phyloP scores from a whole-genome alignment of 2,113 vertebrate genomes.

The Toxostoma redivivum region DNA sequence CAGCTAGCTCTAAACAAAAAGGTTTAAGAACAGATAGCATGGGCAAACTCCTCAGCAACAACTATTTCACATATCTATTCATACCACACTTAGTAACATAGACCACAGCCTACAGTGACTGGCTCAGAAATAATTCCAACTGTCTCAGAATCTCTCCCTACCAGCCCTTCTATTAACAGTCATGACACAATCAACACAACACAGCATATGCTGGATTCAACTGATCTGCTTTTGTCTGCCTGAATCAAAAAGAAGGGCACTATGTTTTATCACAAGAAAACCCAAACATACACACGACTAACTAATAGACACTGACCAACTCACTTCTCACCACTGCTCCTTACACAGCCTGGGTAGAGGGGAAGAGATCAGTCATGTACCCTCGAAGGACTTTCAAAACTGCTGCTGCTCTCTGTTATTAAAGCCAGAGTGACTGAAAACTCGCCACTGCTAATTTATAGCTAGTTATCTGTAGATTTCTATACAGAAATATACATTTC shows the following conservation, averaged over 20 bases:
- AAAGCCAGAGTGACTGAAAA: neutral
- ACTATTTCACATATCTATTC: neutral
- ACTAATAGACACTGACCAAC: neutral
- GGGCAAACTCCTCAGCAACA: neutral
- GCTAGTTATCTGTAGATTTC: neutral
- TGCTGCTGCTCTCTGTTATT: neutral
- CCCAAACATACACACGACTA: neutral
- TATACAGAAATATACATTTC: neutral
- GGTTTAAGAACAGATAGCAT: accelerated
- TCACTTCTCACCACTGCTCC: neutral
- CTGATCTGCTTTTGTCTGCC: neutral
- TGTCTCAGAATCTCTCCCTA: neutral
- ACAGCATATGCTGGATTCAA: neutral
- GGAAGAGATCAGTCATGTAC: neutral
- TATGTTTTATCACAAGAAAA: neutral
- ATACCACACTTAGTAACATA: accelerated
- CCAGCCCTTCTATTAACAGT: neutral
- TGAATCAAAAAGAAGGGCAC: neutral
- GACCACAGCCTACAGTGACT: neutral
- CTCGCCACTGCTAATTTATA: neutral
- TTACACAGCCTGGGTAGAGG: neutral
- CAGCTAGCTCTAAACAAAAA: neutral
- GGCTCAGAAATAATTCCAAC: neutral
- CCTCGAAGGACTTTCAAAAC: neutral
- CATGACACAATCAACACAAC: neutral